Evolutionary conservation across 2,888 invertebrate species (phyloP).

Genomic region (Drosophila rellima): DNA sequence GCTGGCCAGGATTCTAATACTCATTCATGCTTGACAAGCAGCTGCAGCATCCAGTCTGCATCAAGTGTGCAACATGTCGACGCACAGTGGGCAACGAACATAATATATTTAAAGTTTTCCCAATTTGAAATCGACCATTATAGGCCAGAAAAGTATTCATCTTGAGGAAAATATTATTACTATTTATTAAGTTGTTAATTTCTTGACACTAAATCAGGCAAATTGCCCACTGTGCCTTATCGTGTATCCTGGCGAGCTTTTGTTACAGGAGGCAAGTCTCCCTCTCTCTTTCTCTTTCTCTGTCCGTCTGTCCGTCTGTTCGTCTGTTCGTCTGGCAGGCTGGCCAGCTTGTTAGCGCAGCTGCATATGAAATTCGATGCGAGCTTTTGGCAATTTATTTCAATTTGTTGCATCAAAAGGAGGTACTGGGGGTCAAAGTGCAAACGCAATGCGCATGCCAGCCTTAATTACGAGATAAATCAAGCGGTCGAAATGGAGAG

Average conservation of each 20-base stretch:
- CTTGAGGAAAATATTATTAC: no score
- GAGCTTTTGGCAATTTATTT: constrained; percentile 62
- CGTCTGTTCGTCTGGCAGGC: neutral
- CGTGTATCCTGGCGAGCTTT: constrained; percentile 15
- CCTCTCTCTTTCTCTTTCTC: neutral
- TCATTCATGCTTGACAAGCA: constrained; percentile 17
- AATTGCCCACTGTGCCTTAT: neutral
- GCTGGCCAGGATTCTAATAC: neutral
- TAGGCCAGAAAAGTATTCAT: no score
- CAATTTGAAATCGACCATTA: neutral
- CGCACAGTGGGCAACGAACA: constrained; percentile 2
- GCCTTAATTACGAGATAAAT: constrained; percentile 60
- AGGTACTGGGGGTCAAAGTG: constrained; percentile 28
- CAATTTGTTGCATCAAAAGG: constrained; percentile 59
- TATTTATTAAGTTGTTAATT: no score
- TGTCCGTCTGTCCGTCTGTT: neutral
- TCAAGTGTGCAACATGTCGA: constrained; percentile 34
- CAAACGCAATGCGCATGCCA: constrained; percentile 31
- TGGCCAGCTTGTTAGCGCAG: constrained; percentile 40
- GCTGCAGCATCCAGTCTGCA: constrained; percentile 23
- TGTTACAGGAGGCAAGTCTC: neutral
- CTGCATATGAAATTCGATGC: constrained; percentile 48
- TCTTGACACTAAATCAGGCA: neutral
- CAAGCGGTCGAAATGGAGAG: constrained; percentile 18
- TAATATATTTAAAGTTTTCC: neutral